phyloP scores from a whole-genome alignment of 1,140 invertebrate species.

The Daktulosphaira vitifoliae region DNA sequence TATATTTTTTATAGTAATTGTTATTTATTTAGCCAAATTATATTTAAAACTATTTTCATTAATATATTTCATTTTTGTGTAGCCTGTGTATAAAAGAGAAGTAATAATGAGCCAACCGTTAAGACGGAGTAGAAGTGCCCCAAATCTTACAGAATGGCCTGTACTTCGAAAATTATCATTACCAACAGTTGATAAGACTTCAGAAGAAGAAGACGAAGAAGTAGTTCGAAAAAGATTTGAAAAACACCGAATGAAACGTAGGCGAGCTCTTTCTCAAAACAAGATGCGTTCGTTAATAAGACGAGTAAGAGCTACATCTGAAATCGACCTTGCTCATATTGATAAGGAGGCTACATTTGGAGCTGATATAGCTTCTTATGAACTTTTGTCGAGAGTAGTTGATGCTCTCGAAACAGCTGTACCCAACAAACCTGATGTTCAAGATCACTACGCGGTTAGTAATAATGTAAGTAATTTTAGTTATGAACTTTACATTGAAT shows the following conservation, averaged over 20 bases:
- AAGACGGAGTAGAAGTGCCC: constrained; percentile 36
- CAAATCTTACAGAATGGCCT: constrained; percentile 40
- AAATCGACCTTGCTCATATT: constrained; percentile 57
- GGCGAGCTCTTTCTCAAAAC: constrained; percentile 37
- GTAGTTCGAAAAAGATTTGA: constrained; percentile 34
- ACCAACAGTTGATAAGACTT: not conserved
- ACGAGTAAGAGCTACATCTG: constrained; percentile 32
- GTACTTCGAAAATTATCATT: constrained; percentile 20
- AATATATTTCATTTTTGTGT: too few species aligned
- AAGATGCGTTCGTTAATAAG: constrained; percentile 29
- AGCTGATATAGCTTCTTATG: constrained; percentile 55
- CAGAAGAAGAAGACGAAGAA: constrained; percentile 36
- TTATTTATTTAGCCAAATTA: too few species aligned
- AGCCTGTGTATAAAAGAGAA: constrained; percentile 33
- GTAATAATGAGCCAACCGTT: not conserved
- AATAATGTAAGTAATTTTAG: too few species aligned
- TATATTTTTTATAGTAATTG: too few species aligned
- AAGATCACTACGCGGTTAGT: constrained; percentile 12
- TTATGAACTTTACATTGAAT: too few species aligned
- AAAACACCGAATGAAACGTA: constrained; percentile 31
- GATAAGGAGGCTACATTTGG: constrained; percentile 66
- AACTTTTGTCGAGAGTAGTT: constrained; percentile 62
- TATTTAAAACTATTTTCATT: too few species aligned
- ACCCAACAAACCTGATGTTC: not conserved
- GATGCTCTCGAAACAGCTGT: constrained; percentile 54